A percentile compares a stretch with the other conserved stretches of the same genome.
Conservation (phyloP, 2,113 vertebrate genomes). For the Rhodinocichla rosea region DNA sequence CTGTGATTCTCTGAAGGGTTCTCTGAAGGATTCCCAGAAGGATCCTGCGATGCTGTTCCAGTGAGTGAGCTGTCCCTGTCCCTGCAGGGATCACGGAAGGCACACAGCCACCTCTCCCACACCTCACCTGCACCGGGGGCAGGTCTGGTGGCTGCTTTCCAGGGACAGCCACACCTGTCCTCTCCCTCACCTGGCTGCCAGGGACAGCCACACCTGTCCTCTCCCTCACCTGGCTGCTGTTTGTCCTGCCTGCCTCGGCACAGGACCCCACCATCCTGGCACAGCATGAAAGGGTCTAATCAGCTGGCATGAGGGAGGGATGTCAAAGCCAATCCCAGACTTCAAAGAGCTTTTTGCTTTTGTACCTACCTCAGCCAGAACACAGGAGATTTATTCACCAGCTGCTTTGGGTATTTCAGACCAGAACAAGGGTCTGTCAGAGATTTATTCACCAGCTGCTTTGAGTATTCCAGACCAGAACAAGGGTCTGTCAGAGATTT, state of each 20-base stretch:
- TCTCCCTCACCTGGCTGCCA: background rate
- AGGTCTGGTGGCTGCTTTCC: background rate
- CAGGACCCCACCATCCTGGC: background rate
- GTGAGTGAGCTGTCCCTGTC: rapidly evolving
- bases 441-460: slow-evolving; percentile 9
- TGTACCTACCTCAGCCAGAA: background rate
- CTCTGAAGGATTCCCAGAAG: no score
- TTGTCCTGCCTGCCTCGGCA: background rate
- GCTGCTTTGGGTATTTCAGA: background rate
- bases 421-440: background rate
- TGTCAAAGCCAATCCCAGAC: background rate
- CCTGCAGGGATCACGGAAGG: rapidly evolving
- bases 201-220: background rate
- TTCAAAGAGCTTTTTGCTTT: slow-evolving; percentile 35
- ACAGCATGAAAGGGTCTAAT: slow-evolving; percentile 15
- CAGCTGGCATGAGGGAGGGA: background rate
- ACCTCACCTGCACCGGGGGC: background rate
- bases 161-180: background rate
- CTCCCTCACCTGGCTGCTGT: background rate
- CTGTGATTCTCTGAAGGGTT: background rate
- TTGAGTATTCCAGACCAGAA: background rate
- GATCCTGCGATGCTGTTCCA: rapidly evolving
- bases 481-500: background rate
- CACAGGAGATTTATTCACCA: slow-evolving; percentile 1
- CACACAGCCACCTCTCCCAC: background rate